These are phyloP conservation scores for Melanocharis versteri DNA, from an alignment of 2,113 vertebrate species.

Conservation along the genomic window DNA sequence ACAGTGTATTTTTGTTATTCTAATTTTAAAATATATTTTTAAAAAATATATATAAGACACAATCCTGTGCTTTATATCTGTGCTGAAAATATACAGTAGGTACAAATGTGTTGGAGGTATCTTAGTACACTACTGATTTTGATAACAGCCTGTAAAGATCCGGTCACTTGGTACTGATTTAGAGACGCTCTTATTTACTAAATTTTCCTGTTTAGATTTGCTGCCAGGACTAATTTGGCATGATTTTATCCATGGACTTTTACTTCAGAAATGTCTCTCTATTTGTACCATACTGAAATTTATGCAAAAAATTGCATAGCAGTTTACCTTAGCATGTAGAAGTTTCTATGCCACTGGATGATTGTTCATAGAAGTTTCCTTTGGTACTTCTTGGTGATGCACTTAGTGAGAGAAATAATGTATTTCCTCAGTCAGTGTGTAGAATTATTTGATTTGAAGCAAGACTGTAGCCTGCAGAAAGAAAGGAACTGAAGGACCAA, in stretches of 20 bases:
- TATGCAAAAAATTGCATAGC: not conserved
- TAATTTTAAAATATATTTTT: not conserved
- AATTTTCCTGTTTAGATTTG: not conserved
- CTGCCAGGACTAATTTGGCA: not conserved
- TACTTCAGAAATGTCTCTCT: not conserved
- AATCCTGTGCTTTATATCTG: not conserved
- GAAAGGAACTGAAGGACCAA: not conserved
- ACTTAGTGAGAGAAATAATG: not conserved
- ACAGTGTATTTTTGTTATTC: not conserved
- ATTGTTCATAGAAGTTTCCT: not conserved
- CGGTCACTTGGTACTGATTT: not conserved
- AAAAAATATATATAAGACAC: not conserved
- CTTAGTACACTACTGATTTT: not conserved
- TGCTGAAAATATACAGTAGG: not conserved
- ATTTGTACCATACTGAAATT: not conserved
- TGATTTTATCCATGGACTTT: not conserved
- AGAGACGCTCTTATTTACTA: not conserved
- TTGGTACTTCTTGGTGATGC: not conserved
- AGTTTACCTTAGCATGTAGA: not conserved
- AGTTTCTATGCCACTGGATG: not conserved
- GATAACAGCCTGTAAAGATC: not conserved
- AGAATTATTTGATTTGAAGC: not conserved
- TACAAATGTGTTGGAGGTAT: not conserved
- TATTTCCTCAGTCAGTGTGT: not conserved
- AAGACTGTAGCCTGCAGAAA: not conserved